Base-by-base conservation (phyloP, 2,888 invertebrate genomes). In the Acronicta leporina region DNA sequence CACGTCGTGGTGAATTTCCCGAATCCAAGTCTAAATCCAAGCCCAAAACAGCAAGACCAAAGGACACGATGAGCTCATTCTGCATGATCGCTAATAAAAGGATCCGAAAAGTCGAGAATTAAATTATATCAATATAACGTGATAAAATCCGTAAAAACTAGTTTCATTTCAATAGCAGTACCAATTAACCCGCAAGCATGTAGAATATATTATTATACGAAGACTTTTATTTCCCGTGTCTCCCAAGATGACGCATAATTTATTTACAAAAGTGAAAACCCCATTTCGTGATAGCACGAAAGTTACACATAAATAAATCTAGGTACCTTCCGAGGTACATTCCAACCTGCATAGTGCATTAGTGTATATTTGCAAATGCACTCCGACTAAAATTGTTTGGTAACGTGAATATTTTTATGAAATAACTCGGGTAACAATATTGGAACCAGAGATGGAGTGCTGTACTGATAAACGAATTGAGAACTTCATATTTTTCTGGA, bases 311-410 rank as follows among this genome's bases (percentile, higher is more conserved):
- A 60, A 38, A 44, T 51, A 43, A 9, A 51, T 42, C 41, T 42
- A 10, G 25, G 38, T 58, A 20, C 20, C 20, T 20, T 20, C 20
- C 15, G 42, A 42, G 41, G 0, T 62, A 49, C 25, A 15, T 15
- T 41, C 33, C 35, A 20, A 67, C 61, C 55, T 60, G 55, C 49
- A 55, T 73, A 60, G 52, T 60, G 60, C 61, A 68, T 54, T 54
- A 45, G 54, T 54, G 53, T 72, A 48, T 60, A 49, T 68, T 68
- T 55, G 55, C 68, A 72, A 67, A 67, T 73, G 55, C 68, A 60
- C 61, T 67, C 45, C 16, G 27, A 56, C 33, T 35, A 20, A 62
- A 73, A 63, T 41, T 16, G 63, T 60, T 60, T 27, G 38, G 56
- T 45, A 68, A 71, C 27, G 35, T 58, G 55, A 48, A 58, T 63